Conservation (phyloP, 2,113 vertebrate genomes). For the Eira barbara region DNA sequence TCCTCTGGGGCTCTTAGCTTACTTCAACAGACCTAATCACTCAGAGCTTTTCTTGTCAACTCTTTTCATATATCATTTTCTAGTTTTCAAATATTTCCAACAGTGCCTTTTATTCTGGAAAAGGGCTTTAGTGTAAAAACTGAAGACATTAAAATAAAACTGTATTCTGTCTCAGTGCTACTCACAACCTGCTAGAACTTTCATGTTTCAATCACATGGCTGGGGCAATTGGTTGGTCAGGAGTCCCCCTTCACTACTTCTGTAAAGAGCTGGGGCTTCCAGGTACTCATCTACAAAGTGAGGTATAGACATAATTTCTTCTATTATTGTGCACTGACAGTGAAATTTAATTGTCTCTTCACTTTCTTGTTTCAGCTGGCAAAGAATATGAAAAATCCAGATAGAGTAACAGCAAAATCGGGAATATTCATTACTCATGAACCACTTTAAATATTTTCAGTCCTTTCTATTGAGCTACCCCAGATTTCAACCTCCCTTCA, state of each 20-base stretch:
- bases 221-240: background rate
- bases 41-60: background rate
- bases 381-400: background rate
- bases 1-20: background rate
- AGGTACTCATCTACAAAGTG: background rate
- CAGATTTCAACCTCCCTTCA: background rate
- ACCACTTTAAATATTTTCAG: conserved; percentile 38
- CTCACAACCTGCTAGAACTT: conserved; percentile 1
- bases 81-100: conserved; percentile 18
- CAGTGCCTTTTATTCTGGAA: background rate
- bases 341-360: background rate
- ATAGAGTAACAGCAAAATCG: background rate
- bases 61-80: background rate
- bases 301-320: background rate
- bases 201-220: conserved; percentile 16
- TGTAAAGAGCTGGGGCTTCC: background rate
- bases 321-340: conserved; percentile 1
- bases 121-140: background rate
- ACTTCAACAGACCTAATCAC: background rate
- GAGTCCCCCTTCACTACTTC: background rate
- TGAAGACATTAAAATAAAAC: conserved; percentile 18
- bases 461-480: background rate
- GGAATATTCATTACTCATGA: background rate
- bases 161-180: background rate
- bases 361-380: conserved; percentile 2